Base-by-base conservation (phyloP, 53 echinoderm and acorn worm species). In the Paracentrotus lividus region DNA sequence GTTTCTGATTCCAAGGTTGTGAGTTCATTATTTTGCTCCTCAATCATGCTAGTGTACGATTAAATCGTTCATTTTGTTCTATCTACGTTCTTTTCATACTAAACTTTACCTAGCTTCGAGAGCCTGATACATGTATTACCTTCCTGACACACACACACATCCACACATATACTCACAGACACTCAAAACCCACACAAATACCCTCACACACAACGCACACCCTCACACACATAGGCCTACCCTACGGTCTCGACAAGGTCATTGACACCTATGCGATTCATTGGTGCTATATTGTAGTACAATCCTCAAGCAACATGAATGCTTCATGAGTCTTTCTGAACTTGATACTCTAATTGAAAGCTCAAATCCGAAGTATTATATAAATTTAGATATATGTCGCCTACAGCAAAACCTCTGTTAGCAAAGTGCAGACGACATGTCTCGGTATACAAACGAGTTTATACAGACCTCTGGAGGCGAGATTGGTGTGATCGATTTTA, bases 221-320 rank as follows among this genome's bases (percentile, higher is more conserved):
- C n/a, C n/a, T n/a, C n/a, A n/a, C n/a, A n/a, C n/a, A n/a, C n/a
- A n/a, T n/a, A n/a, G n/a, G n/a, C n/a, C n/a, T n/a, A n/a, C n/a
- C n/a, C n/a, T n/a, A n/a, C n/a, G n/a, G n/a, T n/a, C 81, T 47
- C 21, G 1, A 24, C 49, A 81, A 81, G 81, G 81, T 81, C 81
- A 81, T 10, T 81, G 81, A 81, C 81, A 10, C 81, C 9, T 45
- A 47, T 15, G 2, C 9, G 26, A 78, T 78, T 44, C 81, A 45
- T 20, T 44, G n/a, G n/a, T 78, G 81, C 47, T 47, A 78, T 24
- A 24, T 81, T 12, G 26, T 81, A n/a, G n/a, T n/a, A n/a, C n/a
- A n/a, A 81, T 47, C 81, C 26, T 47, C 5, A 81, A 81, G 44
- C 81, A 26, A 81, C 47, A 47, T 81, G 81, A 81, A 45, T 81